Evolutionary conservation across 2,888 invertebrate genomes (phyloP), one percentile per base, ranked within the genome.

Genomic region (Hirtodrosophila trivittata): DNA sequence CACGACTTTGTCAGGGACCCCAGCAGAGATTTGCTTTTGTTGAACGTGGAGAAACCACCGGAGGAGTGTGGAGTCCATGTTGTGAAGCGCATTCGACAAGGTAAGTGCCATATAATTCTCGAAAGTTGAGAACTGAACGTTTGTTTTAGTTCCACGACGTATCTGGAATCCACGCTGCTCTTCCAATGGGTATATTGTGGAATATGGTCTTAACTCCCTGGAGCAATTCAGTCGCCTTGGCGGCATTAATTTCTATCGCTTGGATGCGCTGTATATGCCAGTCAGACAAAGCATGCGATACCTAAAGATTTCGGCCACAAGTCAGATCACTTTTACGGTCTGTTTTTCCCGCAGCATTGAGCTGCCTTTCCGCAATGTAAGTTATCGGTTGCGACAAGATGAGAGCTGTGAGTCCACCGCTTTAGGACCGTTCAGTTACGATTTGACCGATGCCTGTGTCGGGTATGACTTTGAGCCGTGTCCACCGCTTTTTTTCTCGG

Each of bases 221-320:
- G 91, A 91, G 10, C 93, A 94, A 81, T 94, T 92, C 72, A 91
- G 94, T 4, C 93, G 94, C 68, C 93, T 94, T 3, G 92, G 92
- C 10, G 93, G 92, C 60, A 91, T 93, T 0, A 94, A 93, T 85
- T 95, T 93, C 87, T 95, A 95, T 85, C 92, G 93, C 25, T 88
- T 96, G 33, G 92, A 94, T 72, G 92, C 95, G 0, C 94, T 95
- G 87, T 96, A 95, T 78, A 95, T 95, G 90, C 94, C 89, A 57
- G 87, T 74, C 0, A 89, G 91, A 28, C 92, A 92, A 39, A 91
- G 90, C 2, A 91, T 92, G 66, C 92, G 93, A 37, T 91, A 88
- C 77, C 82, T 94, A 2, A 92, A 92, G 68, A 91, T 95, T 46
- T 89, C 92, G 42, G 92, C 93, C 28, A 87, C 91, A 1, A 92